phyloP scores from a whole-genome alignment of 2,888 invertebrate species.

The Lycophotia porphyrea region DNA sequence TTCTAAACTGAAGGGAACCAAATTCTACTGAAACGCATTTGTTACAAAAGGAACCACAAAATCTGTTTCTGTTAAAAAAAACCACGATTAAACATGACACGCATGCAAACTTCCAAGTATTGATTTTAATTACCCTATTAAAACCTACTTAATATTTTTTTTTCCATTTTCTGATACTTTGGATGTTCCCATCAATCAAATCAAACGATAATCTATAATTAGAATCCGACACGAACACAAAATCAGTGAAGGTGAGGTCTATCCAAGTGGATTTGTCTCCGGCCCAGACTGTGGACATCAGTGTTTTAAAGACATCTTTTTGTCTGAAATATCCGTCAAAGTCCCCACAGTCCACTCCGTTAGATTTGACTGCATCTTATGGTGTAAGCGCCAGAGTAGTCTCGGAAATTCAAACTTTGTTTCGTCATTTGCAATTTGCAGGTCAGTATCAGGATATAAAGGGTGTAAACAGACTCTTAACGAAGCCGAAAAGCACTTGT shows the following conservation, averaged over 20 bases:
- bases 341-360: not conserved
- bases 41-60: constrained; percentile 14
- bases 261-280: not conserved
- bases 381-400: too few species aligned
- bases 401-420: too few species aligned
- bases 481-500: too few species aligned
- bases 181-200: not conserved
- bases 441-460: too few species aligned
- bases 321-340: not conserved
- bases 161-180: not conserved
- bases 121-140: constrained; percentile 10
- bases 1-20: not conserved
- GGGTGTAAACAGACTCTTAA: too few species aligned
- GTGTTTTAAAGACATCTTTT: not conserved
- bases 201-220: fast-evolving
- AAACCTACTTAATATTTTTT: fast-evolving
- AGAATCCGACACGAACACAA: not conserved
- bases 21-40: constrained; percentile 32
- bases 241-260: not conserved
- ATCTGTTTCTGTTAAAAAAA: not conserved
- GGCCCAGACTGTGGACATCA: not conserved
- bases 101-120: constrained; percentile 26
- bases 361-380: not conserved
- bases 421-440: too few species aligned
- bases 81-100: not conserved